phyloP scores from a whole-genome alignment of 2,113 vertebrate species.

The Beaufortia kweichowensis region DNA sequence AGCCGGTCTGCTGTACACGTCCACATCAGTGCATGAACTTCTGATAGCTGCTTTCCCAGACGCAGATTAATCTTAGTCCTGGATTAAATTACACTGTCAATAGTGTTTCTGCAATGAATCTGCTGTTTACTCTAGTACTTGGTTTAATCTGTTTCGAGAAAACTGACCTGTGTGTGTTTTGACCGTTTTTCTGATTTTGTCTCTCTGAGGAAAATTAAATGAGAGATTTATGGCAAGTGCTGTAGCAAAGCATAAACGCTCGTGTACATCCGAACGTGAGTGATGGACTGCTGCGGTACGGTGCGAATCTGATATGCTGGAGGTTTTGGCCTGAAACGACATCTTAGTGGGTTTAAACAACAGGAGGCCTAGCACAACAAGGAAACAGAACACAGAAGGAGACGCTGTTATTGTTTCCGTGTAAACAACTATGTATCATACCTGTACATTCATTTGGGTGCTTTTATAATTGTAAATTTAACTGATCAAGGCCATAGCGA shows the following conservation, averaged over 20 bases:
- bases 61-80: constrained; percentile 30
- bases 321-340: background rate
- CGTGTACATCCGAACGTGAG: background rate
- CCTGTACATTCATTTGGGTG: background rate
- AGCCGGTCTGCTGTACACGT: constrained; percentile 11
- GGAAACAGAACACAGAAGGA: background rate
- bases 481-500: no score
- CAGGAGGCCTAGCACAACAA: background rate
- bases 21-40: constrained; percentile 36
- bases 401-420: background rate
- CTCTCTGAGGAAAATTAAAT: constrained; percentile 28
- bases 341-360: background rate
- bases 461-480: background rate
- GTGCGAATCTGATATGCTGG: constrained; percentile 15
- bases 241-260: background rate
- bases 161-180: constrained; percentile 30
- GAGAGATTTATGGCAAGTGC: constrained; percentile 15
- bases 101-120: constrained; percentile 24
- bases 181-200: constrained; percentile 35
- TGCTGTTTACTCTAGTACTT: constrained; percentile 14
- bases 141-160: constrained; percentile 21
- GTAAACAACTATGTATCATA: background rate
- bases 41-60: constrained; percentile 16
- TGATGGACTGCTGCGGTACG: background rate
- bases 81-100: constrained; percentile 39